Base-by-base conservation (phyloP, 2,888 invertebrate genomes). In the Stenurella melanura region DNA sequence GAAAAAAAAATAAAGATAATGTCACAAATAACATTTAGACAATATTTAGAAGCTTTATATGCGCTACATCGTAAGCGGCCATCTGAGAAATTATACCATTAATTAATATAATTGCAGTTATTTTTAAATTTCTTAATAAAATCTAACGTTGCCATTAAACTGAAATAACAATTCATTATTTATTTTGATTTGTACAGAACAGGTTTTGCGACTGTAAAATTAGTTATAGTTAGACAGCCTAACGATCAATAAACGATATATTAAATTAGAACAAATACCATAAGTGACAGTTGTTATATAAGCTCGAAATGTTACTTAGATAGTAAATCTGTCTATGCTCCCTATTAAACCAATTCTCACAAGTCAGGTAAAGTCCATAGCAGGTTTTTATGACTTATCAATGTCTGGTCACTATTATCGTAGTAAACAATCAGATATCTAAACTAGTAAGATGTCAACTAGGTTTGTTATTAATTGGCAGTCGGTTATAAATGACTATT, bases 401-500 rank as follows among this genome's bases (percentile, higher is more conserved):
- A 63, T 54, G 63, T 70, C 70, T 58, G 17, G 60, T 19, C 60
- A 50, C 54, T 50, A 21, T 34, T 71, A 72, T 63, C 72, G 61
- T 11, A 56, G 30, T 26, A 58, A 66, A 75, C 71, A 73, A 77
- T 77, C 79, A 72, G 70, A 75, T 63, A 76, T 64, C 73, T 75
- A 73, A 69, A 75, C 75, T 80, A 83, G 79, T 83, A 80, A 84
- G 85, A 83, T 79, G 83, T 84, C 83, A 82, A 81, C 80, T 81
- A 80, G 71, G 64, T 79, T 80, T 79, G 78, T 84, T 84, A 84
- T 85, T 86, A 85, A 86, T 85, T 84, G 83, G 80, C 81, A 78
- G 78, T 76, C 78, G 76, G 80, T 82, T 83, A 79, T 78, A 81
- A 83, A 81, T 83, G 85, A 86, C 85, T 85, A 85, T 85, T 85